Conservation (phyloP, 2,888 invertebrate species). For the Neoitamus cyanurus region DNA sequence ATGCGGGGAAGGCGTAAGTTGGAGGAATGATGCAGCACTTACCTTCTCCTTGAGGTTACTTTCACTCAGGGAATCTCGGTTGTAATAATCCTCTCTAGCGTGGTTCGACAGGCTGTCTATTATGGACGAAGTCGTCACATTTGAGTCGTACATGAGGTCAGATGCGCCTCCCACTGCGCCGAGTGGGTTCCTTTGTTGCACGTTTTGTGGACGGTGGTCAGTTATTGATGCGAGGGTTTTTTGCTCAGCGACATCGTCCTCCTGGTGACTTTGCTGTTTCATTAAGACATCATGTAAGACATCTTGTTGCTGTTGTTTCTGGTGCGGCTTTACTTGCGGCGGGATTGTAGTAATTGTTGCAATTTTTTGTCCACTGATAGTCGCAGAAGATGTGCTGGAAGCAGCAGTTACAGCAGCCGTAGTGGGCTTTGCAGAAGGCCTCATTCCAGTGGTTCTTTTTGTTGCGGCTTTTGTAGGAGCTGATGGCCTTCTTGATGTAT, state of each 20-base stretch:
- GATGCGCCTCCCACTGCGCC: conserved; percentile 51
- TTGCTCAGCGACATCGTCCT: conserved; percentile 46
- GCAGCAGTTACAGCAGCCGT: conserved; percentile 38
- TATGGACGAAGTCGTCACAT: conserved; percentile 65
- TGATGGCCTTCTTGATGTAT: conserved; percentile 48
- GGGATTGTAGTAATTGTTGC: conserved; percentile 43
- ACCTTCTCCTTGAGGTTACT: conserved; percentile 34
- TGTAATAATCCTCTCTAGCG: conserved; percentile 65
- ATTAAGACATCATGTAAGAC: conserved; percentile 37
- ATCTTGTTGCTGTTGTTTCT: conserved; percentile 42
- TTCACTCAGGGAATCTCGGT: conserved; percentile 49
- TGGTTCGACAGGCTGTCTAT: conserved; percentile 64
- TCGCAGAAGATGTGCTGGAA: neutral
- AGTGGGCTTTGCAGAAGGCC: conserved; percentile 59
- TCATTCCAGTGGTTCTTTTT: conserved; percentile 53
- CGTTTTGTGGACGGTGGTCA: conserved; percentile 29
- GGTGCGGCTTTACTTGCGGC: conserved; percentile 18
- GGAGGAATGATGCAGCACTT: neutral
- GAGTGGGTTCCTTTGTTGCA: conserved; percentile 51
- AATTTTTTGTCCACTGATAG: conserved; percentile 33
- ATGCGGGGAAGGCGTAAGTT: neutral
- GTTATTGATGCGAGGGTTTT: conserved; percentile 29
- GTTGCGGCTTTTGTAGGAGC: conserved; percentile 56
- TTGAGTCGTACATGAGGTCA: conserved; percentile 62
- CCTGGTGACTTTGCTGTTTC: conserved; percentile 44